Evolutionary conservation across 2,888 invertebrate species (phyloP), one percentile per base, ranked within the genome.

Genomic region (Lithophane semibrunnea): DNA sequence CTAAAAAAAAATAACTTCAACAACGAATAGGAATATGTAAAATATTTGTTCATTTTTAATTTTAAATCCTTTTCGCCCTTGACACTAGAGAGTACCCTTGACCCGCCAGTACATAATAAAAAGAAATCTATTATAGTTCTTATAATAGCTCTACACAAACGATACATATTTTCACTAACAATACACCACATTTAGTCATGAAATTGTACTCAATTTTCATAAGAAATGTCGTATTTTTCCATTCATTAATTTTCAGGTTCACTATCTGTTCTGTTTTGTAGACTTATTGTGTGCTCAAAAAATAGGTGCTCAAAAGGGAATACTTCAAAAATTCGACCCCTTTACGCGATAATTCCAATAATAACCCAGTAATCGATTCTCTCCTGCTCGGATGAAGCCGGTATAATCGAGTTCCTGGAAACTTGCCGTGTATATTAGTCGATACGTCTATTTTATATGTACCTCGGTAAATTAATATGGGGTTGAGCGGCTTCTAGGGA

Each of bases 401-500:
- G 64, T 68, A 49, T 49, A 68, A 73, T 68, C 64, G 58, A 61
- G 58, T 64, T 68, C 29, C n/a, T 49, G n/a, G 24, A 56, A 80
- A 68, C 58, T 68, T 60, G 65, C 49, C 24, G n/a, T 54, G 49
- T 42, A 49, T 72, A 72, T 80, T 65, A 79, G 58, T 79, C 54
- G 54, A 80, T 81, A 69, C 56, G 42, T 69, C 64, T 49, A 65
- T 73, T 49, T 68, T 21, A n/a, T 64, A 61, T 13, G 58, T 37
- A 72, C 29, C 54, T 44, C 0, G 60, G 64, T 73, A 85, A 73
- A 81, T 85, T 81, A 74, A 73, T 80, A 69, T 52, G 60, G 61
- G 68, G 49, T 84, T 63, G 72, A 58, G 37, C 80, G 82, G 75
- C 56, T 85, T 85, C 85, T 2, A 18, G n/a, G 56, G 13, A 9